Conservation (phyloP, 1,140 invertebrate species). For the Andrena cerasifolii region DNA sequence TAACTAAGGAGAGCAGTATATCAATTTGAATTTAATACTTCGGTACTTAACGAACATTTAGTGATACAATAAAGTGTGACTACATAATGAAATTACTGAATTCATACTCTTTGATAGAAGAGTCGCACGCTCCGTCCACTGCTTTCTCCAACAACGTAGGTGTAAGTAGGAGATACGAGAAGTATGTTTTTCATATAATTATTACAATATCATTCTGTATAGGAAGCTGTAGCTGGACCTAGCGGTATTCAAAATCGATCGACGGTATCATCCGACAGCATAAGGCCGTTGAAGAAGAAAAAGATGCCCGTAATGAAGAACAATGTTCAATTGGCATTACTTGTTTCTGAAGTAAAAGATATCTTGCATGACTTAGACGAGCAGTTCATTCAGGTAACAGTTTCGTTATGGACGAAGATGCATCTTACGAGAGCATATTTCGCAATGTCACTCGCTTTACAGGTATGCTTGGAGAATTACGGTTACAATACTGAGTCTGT, state of each 20-base stretch:
- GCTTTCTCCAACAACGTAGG: conserved; percentile 31
- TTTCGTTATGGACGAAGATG: not conserved
- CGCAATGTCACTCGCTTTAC: conserved; percentile 77
- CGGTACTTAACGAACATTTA: conserved; percentile 69
- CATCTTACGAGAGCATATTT: not conserved
- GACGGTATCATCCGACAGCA: conserved; percentile 12
- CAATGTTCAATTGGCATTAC: conserved; percentile 81
- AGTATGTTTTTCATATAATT: conserved; percentile 20
- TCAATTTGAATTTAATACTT: conserved; percentile 26
- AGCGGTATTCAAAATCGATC: conserved; percentile 43
- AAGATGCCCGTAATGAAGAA: conserved; percentile 68
- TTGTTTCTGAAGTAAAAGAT: conserved; percentile 89
- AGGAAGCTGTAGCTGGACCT: conserved; percentile 54
- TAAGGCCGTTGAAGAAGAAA: conserved; percentile 36
- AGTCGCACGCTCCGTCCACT: conserved; percentile 17
- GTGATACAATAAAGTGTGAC: conserved; percentile 84
- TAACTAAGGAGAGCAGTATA: not conserved
- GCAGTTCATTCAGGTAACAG: conserved; percentile 85
- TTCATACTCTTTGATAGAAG: conserved; percentile 67
- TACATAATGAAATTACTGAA: conserved; percentile 83
- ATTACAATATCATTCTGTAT: conserved; percentile 19
- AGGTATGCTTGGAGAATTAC: conserved; percentile 89
- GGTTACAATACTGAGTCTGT: conserved; percentile 88
- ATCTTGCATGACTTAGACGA: conserved; percentile 91
- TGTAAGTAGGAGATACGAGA: conserved; percentile 47